Evolutionary conservation across 2,888 invertebrate genomes (phyloP), one percentile per base, ranked within the genome.

Genomic region (Tiphia femorata): DNA sequence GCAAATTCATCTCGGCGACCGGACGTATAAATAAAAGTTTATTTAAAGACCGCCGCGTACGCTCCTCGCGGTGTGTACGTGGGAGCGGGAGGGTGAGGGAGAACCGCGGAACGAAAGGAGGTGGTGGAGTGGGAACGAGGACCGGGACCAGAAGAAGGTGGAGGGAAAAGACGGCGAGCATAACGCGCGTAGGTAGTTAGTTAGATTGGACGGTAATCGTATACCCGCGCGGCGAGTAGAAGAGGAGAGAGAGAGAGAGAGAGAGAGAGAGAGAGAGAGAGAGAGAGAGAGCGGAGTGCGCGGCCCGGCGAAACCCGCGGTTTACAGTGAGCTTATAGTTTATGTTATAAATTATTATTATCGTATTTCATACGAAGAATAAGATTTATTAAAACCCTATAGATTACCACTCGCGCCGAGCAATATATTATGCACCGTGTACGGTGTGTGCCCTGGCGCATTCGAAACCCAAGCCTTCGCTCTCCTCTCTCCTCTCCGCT

Each of bases 291-390:
- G 17, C 17, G 42, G 19, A 5, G 27, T 14, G 25, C 63, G 58
- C 62, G n/a, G n/a, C n/a, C n/a, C n/a, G n/a, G n/a, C n/a, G n/a
- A n/a, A n/a, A n/a, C n/a, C n/a, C n/a, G 65, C 64, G 70, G 68
- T 77, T 71, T 75, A 67, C 72, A 72, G 65, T 69, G 69, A 72
- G 67, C 75, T 80, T 78, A 77, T 78, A 79, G 79, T 80, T 78
- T 78, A 78, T 70, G 76, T 76, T 78, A 76, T 81, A 79, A 81
- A 81, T 81, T 79, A 80, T 81, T 81, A 81, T 81, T 81, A 81
- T 76, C 80, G 78, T 81, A 80, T 80, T 80, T 77, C 77, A 76
- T 68, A 67, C 65, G 73, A 71, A 73, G 77, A 79, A 78, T 79
- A 74, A 79, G 79, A 79, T 79, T 79, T 79, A 79, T 79, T 75